These are phyloP conservation scores for Solenopsis fugax DNA, from an alignment of 1,140 invertebrate species.

Conservation along the genomic window DNA sequence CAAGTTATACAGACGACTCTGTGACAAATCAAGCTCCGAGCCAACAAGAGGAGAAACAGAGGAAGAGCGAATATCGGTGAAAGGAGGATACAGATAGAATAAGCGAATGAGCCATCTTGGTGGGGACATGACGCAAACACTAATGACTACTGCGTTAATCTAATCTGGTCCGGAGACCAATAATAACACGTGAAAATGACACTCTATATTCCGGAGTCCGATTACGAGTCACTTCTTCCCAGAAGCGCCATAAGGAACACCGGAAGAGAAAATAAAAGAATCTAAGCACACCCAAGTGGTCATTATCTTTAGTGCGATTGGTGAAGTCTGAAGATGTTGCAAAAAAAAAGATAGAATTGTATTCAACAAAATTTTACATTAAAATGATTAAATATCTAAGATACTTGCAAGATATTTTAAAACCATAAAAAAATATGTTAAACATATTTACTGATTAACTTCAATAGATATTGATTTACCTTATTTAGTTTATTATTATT, in stretches of 20 bases:
- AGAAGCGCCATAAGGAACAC: slow-evolving; percentile 32
- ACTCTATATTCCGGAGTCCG: slow-evolving; percentile 64
- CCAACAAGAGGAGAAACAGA: slow-evolving; percentile 50
- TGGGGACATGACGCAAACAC: slow-evolving; percentile 69
- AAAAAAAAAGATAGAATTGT: not conserved
- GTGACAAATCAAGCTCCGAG: slow-evolving; percentile 56
- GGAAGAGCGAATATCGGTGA: slow-evolving; percentile 15
- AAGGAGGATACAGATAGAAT: not conserved
- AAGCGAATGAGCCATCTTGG: slow-evolving; percentile 56
- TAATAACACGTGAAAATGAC: slow-evolving; percentile 75
- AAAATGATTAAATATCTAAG: not conserved
- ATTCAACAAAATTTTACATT: not conserved
- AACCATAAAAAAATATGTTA: not conserved
- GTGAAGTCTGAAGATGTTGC: not conserved
- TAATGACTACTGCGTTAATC: slow-evolving; percentile 77
- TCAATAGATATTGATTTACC: not conserved
- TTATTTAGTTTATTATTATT: not conserved
- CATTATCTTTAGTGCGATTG: not conserved
- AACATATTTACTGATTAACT: not conserved
- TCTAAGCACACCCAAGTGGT: not conserved
- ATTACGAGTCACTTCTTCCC: slow-evolving; percentile 46
- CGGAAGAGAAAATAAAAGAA: slow-evolving; percentile 45
- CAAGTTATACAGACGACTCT: slow-evolving; percentile 47
- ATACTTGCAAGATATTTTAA: not conserved
- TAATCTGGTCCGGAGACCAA: slow-evolving; percentile 73